Base-by-base conservation (phyloP, 2,113 vertebrate species). In the Larimichthys crocea region DNA sequence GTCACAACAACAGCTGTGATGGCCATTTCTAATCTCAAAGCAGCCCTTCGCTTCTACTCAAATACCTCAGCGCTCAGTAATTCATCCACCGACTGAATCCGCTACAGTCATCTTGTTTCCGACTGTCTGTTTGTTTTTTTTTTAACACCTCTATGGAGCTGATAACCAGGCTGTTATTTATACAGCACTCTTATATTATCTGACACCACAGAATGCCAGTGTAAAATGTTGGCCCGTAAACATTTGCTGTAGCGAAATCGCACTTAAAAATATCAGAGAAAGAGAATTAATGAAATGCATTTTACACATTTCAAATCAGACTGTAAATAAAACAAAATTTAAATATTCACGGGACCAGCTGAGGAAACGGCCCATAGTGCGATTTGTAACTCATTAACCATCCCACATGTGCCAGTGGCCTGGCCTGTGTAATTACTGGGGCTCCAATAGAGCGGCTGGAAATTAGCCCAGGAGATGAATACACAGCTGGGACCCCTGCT, bases 401-500 rank as follows among this genome's bases (percentile, higher is more conserved):
- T 79, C 83, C 69, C 80, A 83, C 74, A 74, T 84, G 77, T 87
- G 90, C 85, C 83, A 65, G 77, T 89, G 91, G 89, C 80, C 83
- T 83, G 88, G 87, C 72, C 86, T 78, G 74, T 85, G 88, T 93
- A 94, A 94, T 93, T 91, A 92, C 88, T 88, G 42, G 49, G 62
- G 72, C 67, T 84, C 90, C 86, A 84, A 86, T 85, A 74, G 85
- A 65, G 17, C 24, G 76, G 81, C 87, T 91, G 87, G 86, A 90
- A 93, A 89, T 91, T 76, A 91, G 86, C 84, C 80, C 85, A 79
- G 83, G 84, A 92, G 91, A 94, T 89, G 88, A 92, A 84, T 80
- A 89, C 88, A 90, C 94, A 94, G 92, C 94, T 95, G 93, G 83
- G 94, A 88, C 89, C 80, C 79, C 85, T 84, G 68, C 76, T 67